These are phyloP conservation scores for Tipula confusa DNA, from an alignment of 2,888 invertebrate genomes.

Conservation along the genomic window DNA sequence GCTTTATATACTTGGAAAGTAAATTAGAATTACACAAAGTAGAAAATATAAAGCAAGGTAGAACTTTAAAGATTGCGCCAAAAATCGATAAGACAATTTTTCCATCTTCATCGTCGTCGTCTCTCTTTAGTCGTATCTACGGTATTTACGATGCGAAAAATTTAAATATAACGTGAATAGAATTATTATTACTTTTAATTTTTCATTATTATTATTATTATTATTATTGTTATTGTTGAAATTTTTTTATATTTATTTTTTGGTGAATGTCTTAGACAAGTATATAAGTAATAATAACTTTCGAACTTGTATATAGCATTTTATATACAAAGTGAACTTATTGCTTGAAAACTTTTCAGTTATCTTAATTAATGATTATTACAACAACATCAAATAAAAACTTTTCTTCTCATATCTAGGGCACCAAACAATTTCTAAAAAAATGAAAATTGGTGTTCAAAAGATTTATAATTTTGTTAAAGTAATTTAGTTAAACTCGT, in stretches of 20 bases:
- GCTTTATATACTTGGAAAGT: neutral
- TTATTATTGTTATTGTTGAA: neutral
- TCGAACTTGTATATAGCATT: neutral
- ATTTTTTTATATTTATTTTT: too few species aligned
- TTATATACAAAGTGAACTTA: neutral
- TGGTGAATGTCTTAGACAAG: neutral
- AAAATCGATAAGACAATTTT: conserved; percentile 9
- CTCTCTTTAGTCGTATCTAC: neutral
- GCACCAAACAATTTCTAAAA: neutral
- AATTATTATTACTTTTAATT: conserved; percentile 20
- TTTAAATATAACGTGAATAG: conserved; percentile 12
- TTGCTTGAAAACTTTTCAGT: neutral
- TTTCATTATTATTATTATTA: neutral
- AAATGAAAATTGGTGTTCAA: neutral
- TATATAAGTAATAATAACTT: too few species aligned
- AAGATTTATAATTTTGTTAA: neutral
- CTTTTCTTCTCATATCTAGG: neutral
- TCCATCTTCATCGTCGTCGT: neutral
- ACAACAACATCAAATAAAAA: neutral
- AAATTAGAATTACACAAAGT: neutral
- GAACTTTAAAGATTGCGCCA: neutral
- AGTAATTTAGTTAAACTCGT: neutral
- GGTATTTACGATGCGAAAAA: neutral
- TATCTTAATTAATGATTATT: conserved; percentile 25
- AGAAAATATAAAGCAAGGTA: neutral